Evolutionary conservation across 2,113 vertebrate species (phyloP).

Genomic region (Uria aalge): DNA sequence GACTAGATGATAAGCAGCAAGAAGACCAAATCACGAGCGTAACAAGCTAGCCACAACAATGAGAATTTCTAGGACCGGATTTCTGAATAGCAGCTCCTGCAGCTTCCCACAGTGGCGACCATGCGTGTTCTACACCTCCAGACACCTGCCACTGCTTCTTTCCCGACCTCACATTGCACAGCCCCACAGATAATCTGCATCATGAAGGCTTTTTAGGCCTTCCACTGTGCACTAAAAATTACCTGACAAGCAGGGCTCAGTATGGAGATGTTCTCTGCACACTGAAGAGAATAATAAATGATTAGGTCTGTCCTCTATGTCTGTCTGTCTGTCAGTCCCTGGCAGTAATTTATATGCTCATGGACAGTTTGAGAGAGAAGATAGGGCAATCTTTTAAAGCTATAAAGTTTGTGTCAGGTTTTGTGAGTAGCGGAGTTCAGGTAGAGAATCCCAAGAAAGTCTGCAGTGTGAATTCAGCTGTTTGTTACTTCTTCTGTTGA

Average conservation of each 20-base stretch:
- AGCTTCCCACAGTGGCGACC: not conserved
- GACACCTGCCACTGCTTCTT: not conserved
- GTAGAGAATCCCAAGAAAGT: not conserved
- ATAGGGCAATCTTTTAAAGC: not conserved
- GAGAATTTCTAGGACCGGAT: not conserved
- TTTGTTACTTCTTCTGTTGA: not conserved
- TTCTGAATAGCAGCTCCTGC: not conserved
- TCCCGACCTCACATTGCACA: not conserved
- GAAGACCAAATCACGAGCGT: not conserved
- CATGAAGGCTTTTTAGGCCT: not conserved
- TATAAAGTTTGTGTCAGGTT: not conserved
- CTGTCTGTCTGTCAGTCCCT: not conserved
- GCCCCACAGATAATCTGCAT: not conserved
- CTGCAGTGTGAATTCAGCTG: not conserved
- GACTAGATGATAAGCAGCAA: not conserved
- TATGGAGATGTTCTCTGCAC: not conserved
- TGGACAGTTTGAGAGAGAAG: not conserved
- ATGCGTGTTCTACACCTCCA: not conserved
- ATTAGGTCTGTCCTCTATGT: not conserved
- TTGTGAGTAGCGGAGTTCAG: not conserved
- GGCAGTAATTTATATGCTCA: not conserved
- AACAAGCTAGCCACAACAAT: accelerated
- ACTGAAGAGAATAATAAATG: not conserved
- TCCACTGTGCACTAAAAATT: not conserved
- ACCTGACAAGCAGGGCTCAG: not conserved